Conservation (phyloP, 2,113 vertebrate genomes). For the Orycteropus afer region DNA sequence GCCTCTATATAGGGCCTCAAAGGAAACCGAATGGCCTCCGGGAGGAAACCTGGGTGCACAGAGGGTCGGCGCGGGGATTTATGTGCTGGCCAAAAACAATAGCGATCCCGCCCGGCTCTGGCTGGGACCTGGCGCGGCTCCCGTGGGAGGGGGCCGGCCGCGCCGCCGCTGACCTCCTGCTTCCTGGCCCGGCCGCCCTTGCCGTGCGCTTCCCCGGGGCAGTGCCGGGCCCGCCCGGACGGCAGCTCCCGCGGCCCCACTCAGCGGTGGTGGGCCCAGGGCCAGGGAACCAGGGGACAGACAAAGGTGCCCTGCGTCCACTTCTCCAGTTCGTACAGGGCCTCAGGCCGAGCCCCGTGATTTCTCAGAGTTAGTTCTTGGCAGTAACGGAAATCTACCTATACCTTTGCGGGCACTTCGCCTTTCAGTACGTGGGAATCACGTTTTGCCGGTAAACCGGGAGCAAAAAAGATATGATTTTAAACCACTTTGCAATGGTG, state of each 20-base stretch:
- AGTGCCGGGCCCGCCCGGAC: neutral
- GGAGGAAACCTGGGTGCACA: conserved; percentile 68
- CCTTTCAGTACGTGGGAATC: neutral
- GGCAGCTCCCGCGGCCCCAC: neutral
- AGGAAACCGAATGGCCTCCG: conserved; percentile 73
- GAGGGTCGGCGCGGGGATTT: conserved; percentile 62
- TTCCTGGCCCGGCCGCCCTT: conserved; percentile 19
- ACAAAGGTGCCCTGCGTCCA: conserved; percentile 64
- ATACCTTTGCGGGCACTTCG: neutral
- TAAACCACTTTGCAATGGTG: neutral
- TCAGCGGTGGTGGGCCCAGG: neutral
- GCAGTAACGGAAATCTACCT: neutral
- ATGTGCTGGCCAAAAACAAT: conserved; percentile 76
- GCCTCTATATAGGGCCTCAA: conserved; percentile 69
- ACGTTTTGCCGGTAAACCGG: neutral
- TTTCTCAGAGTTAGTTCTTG: neutral
- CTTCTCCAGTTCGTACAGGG: neutral
- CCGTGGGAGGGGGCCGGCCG: conserved; percentile 57
- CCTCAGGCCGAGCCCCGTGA: neutral
- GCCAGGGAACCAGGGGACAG: neutral
- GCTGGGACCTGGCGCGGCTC: conserved; percentile 66
- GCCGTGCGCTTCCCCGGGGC: neutral
- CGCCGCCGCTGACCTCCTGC: conserved; percentile 27
- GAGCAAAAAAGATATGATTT: neutral
- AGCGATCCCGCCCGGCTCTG: conserved; percentile 50